Conservation (phyloP, 2,797 vertebrate genomes). For the Echiichthys vipera region DNA sequence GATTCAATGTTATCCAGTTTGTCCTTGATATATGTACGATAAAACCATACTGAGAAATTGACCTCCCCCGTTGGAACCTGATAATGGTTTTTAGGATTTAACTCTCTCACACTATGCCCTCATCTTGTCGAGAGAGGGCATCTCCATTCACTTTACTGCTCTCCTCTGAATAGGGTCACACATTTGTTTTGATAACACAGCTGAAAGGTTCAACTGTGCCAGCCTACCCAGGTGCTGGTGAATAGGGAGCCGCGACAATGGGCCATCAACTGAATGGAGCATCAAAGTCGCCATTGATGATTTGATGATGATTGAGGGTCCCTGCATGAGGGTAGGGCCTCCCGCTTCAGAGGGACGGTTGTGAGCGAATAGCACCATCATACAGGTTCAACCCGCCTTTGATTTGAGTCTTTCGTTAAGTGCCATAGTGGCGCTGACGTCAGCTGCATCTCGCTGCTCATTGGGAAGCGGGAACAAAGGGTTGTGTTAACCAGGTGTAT, state of each 20-base stretch:
- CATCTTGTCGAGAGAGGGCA: neutral
- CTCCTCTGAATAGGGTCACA: slow-evolving; percentile 44
- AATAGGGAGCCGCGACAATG: slow-evolving; percentile 65
- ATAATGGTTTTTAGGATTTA: slow-evolving; percentile 7
- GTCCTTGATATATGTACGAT: neutral
- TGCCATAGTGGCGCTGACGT: slow-evolving; percentile 65
- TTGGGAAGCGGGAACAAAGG: slow-evolving; percentile 56
- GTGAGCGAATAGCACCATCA: slow-evolving; percentile 57
- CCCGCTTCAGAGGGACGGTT: slow-evolving; percentile 61
- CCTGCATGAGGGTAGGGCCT: slow-evolving; percentile 76
- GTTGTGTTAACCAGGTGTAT: slow-evolving; percentile 63
- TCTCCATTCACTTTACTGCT: slow-evolving; percentile 27
- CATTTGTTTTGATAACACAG: slow-evolving; percentile 69
- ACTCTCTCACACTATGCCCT: neutral
- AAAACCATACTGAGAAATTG: neutral
- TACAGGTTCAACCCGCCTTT: slow-evolving; percentile 68
- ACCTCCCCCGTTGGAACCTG: neutral
- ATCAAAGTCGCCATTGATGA: slow-evolving; percentile 73
- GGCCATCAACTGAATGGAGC: slow-evolving; percentile 65
- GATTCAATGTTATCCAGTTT: neutral
- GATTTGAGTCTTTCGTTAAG: slow-evolving; percentile 60
- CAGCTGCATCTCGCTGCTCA: slow-evolving; percentile 62
- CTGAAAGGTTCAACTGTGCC: slow-evolving; percentile 46
- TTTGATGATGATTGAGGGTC: slow-evolving; percentile 69
- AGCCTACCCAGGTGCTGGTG: slow-evolving; percentile 67